Percentiles rank a stretch among this genome's conserved stretches.
Evolutionary conservation across 2,888 invertebrate species (phyloP).

Genomic region (Julus scanicus): DNA sequence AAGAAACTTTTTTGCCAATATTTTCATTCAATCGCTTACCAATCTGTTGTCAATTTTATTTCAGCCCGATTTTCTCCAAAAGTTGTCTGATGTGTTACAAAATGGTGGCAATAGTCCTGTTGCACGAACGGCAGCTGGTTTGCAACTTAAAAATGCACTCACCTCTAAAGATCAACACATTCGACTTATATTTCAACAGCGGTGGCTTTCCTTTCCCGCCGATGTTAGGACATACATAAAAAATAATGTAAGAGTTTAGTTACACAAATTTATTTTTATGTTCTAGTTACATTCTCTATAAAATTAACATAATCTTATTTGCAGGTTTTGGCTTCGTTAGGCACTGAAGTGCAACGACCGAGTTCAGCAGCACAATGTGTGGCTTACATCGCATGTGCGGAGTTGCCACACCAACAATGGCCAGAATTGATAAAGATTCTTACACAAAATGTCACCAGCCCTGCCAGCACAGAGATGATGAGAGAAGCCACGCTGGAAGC

Average conservation of each 20-base stretch:
- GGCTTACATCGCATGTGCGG: conserved; percentile 97
- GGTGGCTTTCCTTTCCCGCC: conserved; percentile 92
- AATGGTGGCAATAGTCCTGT: conserved; percentile 91
- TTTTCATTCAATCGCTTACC: neutral
- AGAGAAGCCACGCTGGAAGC: conserved; percentile 97
- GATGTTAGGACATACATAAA: conserved; percentile 90
- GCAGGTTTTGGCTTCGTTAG: conserved; percentile 90
- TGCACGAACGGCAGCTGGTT: conserved; percentile 97
- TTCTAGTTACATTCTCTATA: neutral
- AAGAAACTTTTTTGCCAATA: neutral
- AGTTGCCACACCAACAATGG: conserved; percentile 93
- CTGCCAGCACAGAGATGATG: conserved; percentile 85
- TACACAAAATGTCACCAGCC: conserved; percentile 85
- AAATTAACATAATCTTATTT: conserved; percentile 60
- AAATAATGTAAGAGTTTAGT: conserved; percentile 80
- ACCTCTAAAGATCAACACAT: conserved; percentile 91
- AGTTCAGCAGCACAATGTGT: conserved; percentile 99
- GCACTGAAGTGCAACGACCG: conserved; percentile 94
- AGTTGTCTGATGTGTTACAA: conserved; percentile 90
- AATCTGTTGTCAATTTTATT: conserved; percentile 57
- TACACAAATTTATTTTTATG: neutral
- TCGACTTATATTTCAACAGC: conserved; percentile 84
- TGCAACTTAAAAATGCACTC: conserved; percentile 97
- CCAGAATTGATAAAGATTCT: conserved; percentile 86
- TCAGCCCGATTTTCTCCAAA: conserved; percentile 88